Conservation (phyloP, 2,888 invertebrate genomes). For the Furcula furcula region DNA sequence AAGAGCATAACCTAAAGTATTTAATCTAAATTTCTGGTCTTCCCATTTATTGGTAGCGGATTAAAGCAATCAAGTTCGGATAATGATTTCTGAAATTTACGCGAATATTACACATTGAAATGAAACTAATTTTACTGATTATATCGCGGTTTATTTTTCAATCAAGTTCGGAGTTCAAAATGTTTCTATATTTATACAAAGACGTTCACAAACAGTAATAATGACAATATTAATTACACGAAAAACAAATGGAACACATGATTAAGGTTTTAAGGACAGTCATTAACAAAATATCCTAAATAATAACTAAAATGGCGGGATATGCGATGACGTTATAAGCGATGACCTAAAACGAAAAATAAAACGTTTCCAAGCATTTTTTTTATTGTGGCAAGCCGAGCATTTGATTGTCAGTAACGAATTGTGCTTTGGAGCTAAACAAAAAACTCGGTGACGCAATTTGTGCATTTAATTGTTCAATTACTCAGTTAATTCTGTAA, state of each 20-base stretch:
- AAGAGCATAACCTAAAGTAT: neutral
- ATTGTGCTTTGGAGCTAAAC: conserved; percentile 33
- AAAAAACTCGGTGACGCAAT: conserved; percentile 32
- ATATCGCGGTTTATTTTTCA: no score
- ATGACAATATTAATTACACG: conserved; percentile 8
- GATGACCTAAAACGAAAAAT: conserved; percentile 30
- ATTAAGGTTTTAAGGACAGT: no score
- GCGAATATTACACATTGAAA: no score
- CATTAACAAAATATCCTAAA: neutral
- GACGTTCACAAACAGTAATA: conserved; percentile 19
- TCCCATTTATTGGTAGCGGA: no score
- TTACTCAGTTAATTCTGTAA: no score
- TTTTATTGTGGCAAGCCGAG: conserved; percentile 37
- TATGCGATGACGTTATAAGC: conserved; percentile 27
- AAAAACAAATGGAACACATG: conserved; percentile 14
- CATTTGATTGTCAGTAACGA: conserved; percentile 33
- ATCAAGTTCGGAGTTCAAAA: conserved; percentile 11
- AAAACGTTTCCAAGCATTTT: conserved; percentile 23
- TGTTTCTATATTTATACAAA: conserved; percentile 15
- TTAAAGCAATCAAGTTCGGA: no score
- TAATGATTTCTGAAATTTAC: no score
- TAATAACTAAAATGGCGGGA: conserved; percentile 2
- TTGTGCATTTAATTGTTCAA: conserved; percentile 20
- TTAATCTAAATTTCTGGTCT: no score
- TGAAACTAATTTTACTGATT: no score